Base-by-base conservation (phyloP, 1,140 invertebrate species). In the Pachyrhynchus sulphureomaculatus region DNA sequence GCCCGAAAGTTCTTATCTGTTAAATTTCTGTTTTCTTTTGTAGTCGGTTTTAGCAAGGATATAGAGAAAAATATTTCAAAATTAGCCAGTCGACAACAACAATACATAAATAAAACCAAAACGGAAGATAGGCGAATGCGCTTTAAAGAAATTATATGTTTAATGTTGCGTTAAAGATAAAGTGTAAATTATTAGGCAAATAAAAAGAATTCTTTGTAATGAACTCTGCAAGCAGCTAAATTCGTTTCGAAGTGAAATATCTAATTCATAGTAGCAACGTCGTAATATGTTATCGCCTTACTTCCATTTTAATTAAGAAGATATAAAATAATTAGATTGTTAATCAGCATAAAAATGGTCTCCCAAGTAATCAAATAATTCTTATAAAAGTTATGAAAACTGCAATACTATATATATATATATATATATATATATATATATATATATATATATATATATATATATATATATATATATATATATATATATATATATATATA, bases 111-210 rank as follows among this genome's bases (percentile, higher is more conserved):
- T 59, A 59, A 59, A 59, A 52, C 45, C 33, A 33, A 51, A 59
- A 45, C 17, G 45, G 45, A 39, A 32, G 34, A 59, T 51, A 59
- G 33, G 32, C 42, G 45, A 59, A 18, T 51, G 37, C 45, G 57
- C 57, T 39, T 59, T 51, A 36, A 51, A 59, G 57, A 59, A 59
- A 59, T 59, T 51, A 51, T 33, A 51, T 51, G 47, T 51, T 59
- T 39, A 59, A 59, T 59, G 57, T 59, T 17, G 45, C 47, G 57
- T 49, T 51, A 59, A 59, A 59, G 57, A 59, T 59, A 59, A 59
- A 59, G 57, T 51, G 37, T 59, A 59, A 59, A 59, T 59, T 49
- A 59, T 59, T 59, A 59, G 57, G 47, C 36, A 51, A 59, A 59
- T 49, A 49, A 59, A 58, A 59, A 59, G 57, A 59, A 51, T 39